These are phyloP conservation scores for Apogon talboti DNA, from an alignment of 2,797 vertebrate genomes.

Conservation along the genomic window DNA sequence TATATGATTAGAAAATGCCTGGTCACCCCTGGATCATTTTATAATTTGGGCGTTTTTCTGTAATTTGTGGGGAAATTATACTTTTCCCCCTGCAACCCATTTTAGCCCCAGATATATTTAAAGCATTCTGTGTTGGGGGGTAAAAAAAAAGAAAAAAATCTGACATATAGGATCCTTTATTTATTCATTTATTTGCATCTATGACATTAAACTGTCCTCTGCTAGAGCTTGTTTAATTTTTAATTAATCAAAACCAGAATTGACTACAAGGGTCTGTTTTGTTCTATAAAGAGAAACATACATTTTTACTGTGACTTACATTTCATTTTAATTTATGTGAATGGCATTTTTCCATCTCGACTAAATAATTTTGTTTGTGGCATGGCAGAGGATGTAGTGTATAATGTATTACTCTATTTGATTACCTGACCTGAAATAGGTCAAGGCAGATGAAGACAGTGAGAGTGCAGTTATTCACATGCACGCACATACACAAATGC, in stretches of 20 bases:
- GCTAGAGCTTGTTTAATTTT: constrained; percentile 24
- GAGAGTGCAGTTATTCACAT: constrained; percentile 79
- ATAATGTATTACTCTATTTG: constrained; percentile 69
- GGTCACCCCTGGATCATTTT: neutral
- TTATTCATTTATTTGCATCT: constrained; percentile 32
- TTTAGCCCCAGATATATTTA: constrained; percentile 1
- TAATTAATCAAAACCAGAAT: constrained; percentile 21
- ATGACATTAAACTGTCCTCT: constrained; percentile 28
- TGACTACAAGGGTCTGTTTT: constrained; percentile 4
- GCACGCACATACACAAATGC: constrained; percentile 35
- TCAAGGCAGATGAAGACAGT: constrained; percentile 77
- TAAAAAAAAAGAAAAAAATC: constrained; percentile 5
- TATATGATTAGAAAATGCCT: constrained; percentile 18
- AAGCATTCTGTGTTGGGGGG: neutral
- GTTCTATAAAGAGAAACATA: constrained; percentile 13
- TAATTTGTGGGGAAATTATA: constrained; percentile 20
- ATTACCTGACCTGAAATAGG: constrained; percentile 80
- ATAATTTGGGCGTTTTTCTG: neutral
- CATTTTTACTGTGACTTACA: constrained; percentile 14
- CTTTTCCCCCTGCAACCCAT: constrained; percentile 5
- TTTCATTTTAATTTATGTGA: constrained; percentile 33
- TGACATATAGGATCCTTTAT: constrained; percentile 18
- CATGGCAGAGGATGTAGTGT: constrained; percentile 40
- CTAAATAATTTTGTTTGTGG: constrained; percentile 48
- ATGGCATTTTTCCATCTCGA: neutral